Base-by-base conservation (phyloP, 1,140 invertebrate genomes). In the Proctacanthus coquilletti region DNA sequence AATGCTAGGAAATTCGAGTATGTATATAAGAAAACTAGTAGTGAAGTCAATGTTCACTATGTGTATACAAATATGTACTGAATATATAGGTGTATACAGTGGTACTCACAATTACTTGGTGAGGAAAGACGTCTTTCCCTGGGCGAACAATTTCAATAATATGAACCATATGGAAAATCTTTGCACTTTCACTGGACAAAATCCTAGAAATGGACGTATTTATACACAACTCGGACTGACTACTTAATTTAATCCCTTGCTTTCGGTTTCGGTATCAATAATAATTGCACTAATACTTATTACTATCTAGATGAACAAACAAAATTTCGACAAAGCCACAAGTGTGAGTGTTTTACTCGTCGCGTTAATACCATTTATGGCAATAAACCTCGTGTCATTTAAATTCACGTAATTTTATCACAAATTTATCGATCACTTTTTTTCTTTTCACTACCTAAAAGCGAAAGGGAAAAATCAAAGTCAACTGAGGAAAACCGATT, bases 111-210 rank as follows among this genome's bases (percentile, higher is more conserved):
- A 39, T 39, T 11, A 39, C 25, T 33, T 33, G 38, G 9, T 32
- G 30, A 32, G 38, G 38, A 39, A 39, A 39, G 38, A 33, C 38
- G 23, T 33, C 30, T 17, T 39, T 39, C 31, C 38, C 38, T 39
- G 21, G 38, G 34, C 32, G 38, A 14, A 39, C 31, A 18, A 39
- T 32, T 25, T 39, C 38, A 21, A 39, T 34, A 19, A 39, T 39
- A 18, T 39, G 38, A 34, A 39, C 38, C 38, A 39, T 39, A 39
- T 33, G 38, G 38, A 39, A 20, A 21, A 5, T 18, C 18, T 21
- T 39, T 32, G 9, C 9, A 32, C 9, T 15, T 32, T 32, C 15
- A 15, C 6, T 32, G 31, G 15, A 15, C 9, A 32, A 32, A 9
- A 11, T 32, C 5, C 23, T 27, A 9, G n/a, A n/a, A 27, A 27